A percentile compares a stretch with the other conserved stretches of the same genome.
These are phyloP conservation scores for Cactoblastis cactorum DNA, from an alignment of 2,888 invertebrate genomes.

Conservation along the genomic window DNA sequence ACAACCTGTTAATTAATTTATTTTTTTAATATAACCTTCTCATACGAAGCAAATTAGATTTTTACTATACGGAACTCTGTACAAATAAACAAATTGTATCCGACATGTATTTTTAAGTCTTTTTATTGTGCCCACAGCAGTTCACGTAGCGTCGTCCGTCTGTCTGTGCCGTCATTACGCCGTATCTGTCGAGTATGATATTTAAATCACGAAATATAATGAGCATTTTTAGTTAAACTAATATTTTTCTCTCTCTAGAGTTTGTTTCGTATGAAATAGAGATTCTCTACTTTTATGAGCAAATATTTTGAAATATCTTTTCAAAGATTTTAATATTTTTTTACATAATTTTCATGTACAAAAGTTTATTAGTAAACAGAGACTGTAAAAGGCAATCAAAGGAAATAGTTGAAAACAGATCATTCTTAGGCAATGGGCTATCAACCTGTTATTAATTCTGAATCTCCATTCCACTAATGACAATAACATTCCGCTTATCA, in stretches of 20 bases:
- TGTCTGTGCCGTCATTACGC: constrained; percentile 33
- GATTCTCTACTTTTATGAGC: background rate
- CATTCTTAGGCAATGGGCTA: too few species aligned
- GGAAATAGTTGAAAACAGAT: too few species aligned
- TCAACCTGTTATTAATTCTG: too few species aligned
- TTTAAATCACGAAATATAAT: constrained; percentile 15
- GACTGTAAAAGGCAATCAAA: too few species aligned
- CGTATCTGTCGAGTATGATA: constrained; percentile 37
- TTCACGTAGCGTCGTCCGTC: constrained; percentile 46
- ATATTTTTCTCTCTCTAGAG: background rate
- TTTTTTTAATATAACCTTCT: too few species aligned
- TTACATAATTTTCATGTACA: too few species aligned
- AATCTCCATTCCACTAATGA: too few species aligned
- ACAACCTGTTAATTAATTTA: too few species aligned
- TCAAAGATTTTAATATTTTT: too few species aligned
- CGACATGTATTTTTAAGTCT: constrained; percentile 35
- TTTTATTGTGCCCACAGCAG: constrained; percentile 56
- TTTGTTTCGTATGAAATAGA: background rate
- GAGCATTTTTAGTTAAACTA: constrained; percentile 13
- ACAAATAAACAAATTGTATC: background rate
- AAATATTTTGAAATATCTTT: too few species aligned
- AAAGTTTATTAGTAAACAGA: too few species aligned
- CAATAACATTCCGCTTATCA: too few species aligned
- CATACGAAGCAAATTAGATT: background rate
- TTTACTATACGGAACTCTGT: background rate